Evolutionary conservation across 1,140 invertebrate species (phyloP).

Genomic region (Elysia chlorotica): DNA sequence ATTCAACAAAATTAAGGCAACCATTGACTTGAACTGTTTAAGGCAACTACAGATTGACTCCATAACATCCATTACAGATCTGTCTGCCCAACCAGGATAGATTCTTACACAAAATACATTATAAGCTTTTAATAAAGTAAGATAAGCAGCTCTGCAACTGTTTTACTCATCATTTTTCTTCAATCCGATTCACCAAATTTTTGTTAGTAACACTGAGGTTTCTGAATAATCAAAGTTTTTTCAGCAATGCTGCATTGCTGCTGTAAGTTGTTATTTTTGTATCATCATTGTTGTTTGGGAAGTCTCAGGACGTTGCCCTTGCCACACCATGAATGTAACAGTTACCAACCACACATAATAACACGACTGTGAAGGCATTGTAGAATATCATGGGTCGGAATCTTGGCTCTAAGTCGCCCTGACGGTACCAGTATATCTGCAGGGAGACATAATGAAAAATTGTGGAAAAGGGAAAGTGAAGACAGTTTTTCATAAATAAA

Average conservation of each 20-base stretch:
- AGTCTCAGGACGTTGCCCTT: too few relatives aligned
- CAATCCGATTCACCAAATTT: neutral
- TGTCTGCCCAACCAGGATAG: too few relatives aligned
- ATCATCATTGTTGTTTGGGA: too few relatives aligned
- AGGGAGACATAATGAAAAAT: slow-evolving; percentile 33
- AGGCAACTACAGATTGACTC: too few relatives aligned
- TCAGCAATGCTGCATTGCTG: too few relatives aligned
- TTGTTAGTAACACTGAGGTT: neutral
- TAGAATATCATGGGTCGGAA: slow-evolving; percentile 62
- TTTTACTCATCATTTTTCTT: neutral
- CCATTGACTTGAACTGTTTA: too few relatives aligned
- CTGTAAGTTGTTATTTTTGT: too few relatives aligned
- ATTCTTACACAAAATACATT: too few relatives aligned
- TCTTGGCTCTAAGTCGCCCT: slow-evolving; percentile 64
- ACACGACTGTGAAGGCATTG: slow-evolving; percentile 61
- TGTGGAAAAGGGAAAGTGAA: neutral
- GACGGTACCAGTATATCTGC: slow-evolving; percentile 65
- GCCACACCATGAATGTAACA: slow-evolving; percentile 53
- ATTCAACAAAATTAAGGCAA: too few relatives aligned
- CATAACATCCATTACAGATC: neutral
- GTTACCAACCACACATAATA: slow-evolving; percentile 62
- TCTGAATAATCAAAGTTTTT: neutral
- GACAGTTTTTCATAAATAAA: neutral
- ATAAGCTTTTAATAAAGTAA: too few relatives aligned
- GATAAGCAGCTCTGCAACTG: too few relatives aligned